Conservation (phyloP, 2,888 invertebrate species). For the Lymantria dispar region DNA sequence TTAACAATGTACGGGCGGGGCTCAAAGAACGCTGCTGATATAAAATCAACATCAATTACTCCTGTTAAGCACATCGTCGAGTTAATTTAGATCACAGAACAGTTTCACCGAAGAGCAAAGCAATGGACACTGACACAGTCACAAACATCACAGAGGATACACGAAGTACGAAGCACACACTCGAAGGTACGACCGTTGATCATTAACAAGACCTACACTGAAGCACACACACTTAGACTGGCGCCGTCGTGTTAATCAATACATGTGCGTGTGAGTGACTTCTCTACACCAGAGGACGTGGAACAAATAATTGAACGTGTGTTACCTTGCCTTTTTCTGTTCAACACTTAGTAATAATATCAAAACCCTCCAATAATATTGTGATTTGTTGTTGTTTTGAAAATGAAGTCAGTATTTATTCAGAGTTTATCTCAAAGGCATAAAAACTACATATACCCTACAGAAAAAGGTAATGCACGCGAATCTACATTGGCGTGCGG, state of each 20-base stretch:
- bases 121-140: conserved; percentile 69
- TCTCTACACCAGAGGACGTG: conserved; percentile 55
- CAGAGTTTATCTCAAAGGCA: conserved; percentile 44
- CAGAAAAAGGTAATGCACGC: conserved; percentile 74
- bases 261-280: conserved; percentile 87
- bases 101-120: conserved; percentile 60
- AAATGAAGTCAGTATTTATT: conserved; percentile 11
- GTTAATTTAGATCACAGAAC: conserved; percentile 58
- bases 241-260: conserved; percentile 84
- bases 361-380: background rate
- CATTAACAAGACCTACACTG: conserved; percentile 59
- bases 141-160: conserved; percentile 76
- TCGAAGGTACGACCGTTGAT: conserved; percentile 57
- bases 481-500: conserved; percentile 60
- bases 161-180: conserved; percentile 70
- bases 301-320: conserved; percentile 29
- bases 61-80: conserved; percentile 57
- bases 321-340: conserved; percentile 58
- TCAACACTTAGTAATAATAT: background rate
- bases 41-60: conserved; percentile 54
- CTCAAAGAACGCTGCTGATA: conserved; percentile 67
- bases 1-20: conserved; percentile 58
- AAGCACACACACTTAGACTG: conserved; percentile 74
- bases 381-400: background rate
- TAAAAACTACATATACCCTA: conserved; percentile 48